These are phyloP conservation scores for Nebria brevicollis DNA, from an alignment of 2,888 invertebrate species.

Conservation along the genomic window DNA sequence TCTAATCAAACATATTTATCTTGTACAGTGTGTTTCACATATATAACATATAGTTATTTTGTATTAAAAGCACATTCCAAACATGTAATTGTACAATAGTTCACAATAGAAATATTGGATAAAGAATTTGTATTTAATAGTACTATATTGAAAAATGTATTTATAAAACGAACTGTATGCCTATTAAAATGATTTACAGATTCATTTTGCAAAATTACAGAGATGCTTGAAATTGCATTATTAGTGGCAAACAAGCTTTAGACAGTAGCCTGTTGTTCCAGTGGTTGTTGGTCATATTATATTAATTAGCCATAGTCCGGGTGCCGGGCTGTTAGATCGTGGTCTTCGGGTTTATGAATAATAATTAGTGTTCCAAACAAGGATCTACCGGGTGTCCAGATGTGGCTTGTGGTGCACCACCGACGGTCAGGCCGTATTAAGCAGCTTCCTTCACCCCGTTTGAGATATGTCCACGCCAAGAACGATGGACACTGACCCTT, in stretches of 20 bases:
- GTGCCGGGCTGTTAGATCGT: slow-evolving; percentile 56
- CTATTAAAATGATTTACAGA: no score
- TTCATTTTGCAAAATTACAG: no score
- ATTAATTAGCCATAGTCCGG: slow-evolving; percentile 60
- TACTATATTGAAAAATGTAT: no score
- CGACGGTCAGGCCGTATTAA: slow-evolving; percentile 12
- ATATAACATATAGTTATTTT: no score
- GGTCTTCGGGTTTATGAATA: slow-evolving; percentile 62
- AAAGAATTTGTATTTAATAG: no score
- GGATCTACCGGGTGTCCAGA: slow-evolving; percentile 58
- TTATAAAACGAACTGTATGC: no score
- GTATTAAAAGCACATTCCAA: no score
- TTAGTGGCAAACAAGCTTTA: neutral
- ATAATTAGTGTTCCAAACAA: slow-evolving; percentile 63
- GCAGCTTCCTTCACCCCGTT: neutral
- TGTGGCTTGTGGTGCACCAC: slow-evolving; percentile 57
- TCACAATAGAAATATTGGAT: no score
- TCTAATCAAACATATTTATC: no score
- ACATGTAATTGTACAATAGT: no score
- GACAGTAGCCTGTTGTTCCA: neutral
- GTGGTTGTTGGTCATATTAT: slow-evolving; percentile 52
- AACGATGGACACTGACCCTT: neutral
- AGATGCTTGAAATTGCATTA: no score
- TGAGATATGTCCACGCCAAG: neutral
- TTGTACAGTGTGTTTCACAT: no score